Base-by-base conservation (phyloP, 2,113 vertebrate species). In the Vanacampus margaritifer region DNA sequence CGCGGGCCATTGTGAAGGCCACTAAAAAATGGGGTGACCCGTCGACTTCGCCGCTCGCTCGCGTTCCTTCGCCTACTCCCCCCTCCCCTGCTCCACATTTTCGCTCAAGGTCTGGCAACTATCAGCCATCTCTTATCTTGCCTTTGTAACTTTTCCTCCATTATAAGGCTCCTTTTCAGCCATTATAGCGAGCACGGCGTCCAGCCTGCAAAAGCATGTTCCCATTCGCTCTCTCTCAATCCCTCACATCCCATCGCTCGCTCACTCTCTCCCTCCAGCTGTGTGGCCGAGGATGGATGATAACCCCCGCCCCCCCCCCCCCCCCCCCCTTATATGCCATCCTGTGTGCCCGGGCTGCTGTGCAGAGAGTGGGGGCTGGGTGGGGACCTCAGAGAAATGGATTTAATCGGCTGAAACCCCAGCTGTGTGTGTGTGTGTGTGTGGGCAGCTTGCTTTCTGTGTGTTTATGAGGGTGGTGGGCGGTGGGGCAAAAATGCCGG, bases 401-500 rank as follows among this genome's bases (percentile, higher is more conserved):
- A 91, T 91, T 92, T 91, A 91, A 91, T 92, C 89, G 90, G 80
- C 85, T 86, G 81, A 89, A 91, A 89, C 87, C 85, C 86, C 89
- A 91, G 89, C 89, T 90, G 88, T 90, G 87, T 90, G 53, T 82
- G 69, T 50, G 48, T 17, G 43, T 45, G 43, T 45, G 83, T 81
- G 82, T 81, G 51, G 76, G 84, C 79, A 82, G 84, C 75, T 73
- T 80, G 69, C 48, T 72, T 60, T 58, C 3, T 79, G 62, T 79
- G 73, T 76, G 72, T 79, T 51, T 71, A 68, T 78, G 67, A 64
- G 76, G 63, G 64, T 75, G 72, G 72, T 68, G 69, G 77, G 84
- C 67, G 81, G 83, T n/a, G 51, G 85, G 78, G 69, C 73, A 89
- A 79, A 88, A 87, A 87, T 90, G 76, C 86, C 80, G 76, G 80